phyloP scores from a whole-genome alignment of 2,888 invertebrate species.

The Cheilosia vernalis region DNA sequence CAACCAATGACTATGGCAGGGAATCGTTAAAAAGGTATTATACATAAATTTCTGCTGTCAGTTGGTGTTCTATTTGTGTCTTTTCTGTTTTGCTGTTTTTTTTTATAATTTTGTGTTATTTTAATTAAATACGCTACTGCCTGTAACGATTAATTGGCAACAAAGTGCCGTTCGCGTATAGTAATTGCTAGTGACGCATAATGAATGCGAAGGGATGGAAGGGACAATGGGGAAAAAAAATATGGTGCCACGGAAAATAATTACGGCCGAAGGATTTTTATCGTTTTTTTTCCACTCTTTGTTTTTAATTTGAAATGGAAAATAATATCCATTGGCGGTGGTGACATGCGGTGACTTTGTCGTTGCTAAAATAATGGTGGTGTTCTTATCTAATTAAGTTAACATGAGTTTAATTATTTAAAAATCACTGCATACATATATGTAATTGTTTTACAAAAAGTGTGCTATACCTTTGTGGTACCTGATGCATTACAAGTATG shows the following conservation, averaged over 20 bases:
- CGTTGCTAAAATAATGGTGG: conserved; percentile 14
- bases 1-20: conserved; percentile 57
- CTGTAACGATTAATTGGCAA: conserved; percentile 82
- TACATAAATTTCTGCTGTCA: conserved; percentile 15
- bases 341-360: conserved; percentile 9
- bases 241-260: conserved; percentile 45
- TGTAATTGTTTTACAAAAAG: conserved; percentile 4
- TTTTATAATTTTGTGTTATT: conserved; percentile 50
- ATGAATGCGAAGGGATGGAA: conserved; percentile 52
- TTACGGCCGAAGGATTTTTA: conserved; percentile 51
- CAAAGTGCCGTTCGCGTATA: conserved; percentile 62
- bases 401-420: conserved; percentile 58
- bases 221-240: neutral
- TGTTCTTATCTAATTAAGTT: conserved; percentile 67
- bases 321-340: too few relatives aligned
- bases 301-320: neutral
- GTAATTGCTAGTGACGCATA: conserved; percentile 75
- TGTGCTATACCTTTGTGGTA: conserved; percentile 11
- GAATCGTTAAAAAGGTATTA: conserved; percentile 66
- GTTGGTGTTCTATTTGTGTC: conserved; percentile 28
- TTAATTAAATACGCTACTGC: conserved; percentile 71
- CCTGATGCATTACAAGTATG: conserved; percentile 21
- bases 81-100: conserved; percentile 5
- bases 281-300: too few relatives aligned
- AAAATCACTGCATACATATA: conserved; percentile 53